Base-by-base conservation (phyloP, 2,797 vertebrate genomes). In the Ataeniobius toweri region DNA sequence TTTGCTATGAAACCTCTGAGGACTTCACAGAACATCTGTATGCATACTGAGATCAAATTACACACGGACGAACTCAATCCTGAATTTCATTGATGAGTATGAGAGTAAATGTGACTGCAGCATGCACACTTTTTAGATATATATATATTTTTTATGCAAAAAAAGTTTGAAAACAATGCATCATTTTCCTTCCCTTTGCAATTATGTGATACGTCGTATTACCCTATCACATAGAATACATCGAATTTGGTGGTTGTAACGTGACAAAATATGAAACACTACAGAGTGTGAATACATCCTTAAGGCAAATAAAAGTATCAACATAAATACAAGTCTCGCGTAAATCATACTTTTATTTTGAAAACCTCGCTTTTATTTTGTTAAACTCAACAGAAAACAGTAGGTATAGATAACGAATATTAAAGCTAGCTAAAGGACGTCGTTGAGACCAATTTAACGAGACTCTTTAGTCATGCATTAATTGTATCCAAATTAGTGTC, bases 321-420 rank as follows among this genome's bases (percentile, higher is more conserved):
- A 13, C 28, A 4, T 14, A 20, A 65, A 63, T 63, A 63, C 6
- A 6, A 51, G 16, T 16, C 7, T 22, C 22, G 6, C 55, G 18
- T 6, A 28, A n/a, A 6, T 2, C 3, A 31, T 51, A 41, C 53
- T 36, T 86, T 90, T 91, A 91, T 86, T 91, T 90, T 90, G 86
- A 91, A 89, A 84, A 69, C 1, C 10, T 10, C 5, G 73, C 86
- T 88, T 81, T 88, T 90, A 86, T 76, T 87, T 82, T 85, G 84
- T 65, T 2, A 82, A 50, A 68, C 4, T 5, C 0, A 67, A 59
- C 39, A 77, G 80, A 74, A 44, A 74, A 1, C 12, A 58, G 5
- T 36, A 36, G 36, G 36, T 6, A 8, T 20, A 9, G 81, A 70
- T 26, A 46, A 56, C 7, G 24, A 75, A 14, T 26, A 31, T 53